phyloP scores from a whole-genome alignment of 2,797 vertebrate genomes.

The Phaenicophaeus curvirostris region DNA sequence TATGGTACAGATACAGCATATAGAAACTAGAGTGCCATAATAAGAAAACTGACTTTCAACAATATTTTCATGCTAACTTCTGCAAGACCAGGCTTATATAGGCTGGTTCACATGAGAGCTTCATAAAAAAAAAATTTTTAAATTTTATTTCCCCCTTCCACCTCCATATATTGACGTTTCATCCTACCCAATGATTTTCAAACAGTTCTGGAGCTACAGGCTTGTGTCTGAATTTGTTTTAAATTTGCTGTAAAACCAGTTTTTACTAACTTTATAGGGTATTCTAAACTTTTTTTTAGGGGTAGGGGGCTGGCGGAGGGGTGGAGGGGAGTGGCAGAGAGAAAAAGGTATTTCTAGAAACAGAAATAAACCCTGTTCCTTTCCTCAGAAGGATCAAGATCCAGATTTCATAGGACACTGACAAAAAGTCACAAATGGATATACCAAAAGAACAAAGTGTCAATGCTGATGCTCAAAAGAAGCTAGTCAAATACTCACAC shows the following conservation, averaged over 20 bases:
- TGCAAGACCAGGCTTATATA: not conserved
- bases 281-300: not conserved
- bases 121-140: not conserved
- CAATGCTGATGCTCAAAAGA: not conserved
- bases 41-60: not conserved
- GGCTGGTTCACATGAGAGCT: not conserved
- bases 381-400: not conserved
- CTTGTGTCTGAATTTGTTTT: not conserved
- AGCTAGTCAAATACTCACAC: not conserved
- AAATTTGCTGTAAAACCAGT: not conserved
- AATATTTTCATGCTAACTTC: not conserved
- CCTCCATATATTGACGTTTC: not conserved
- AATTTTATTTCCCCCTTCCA: not conserved
- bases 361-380: not conserved
- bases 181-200: not conserved
- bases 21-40: not conserved
- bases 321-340: too few species aligned
- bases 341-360: not conserved
- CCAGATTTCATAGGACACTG: not conserved
- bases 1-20: not conserved
- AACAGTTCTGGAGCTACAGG: not conserved
- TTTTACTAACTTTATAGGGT: not conserved
- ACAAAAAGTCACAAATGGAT: not conserved
- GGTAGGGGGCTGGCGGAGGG: too few species aligned
- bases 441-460: not conserved